Evolutionary conservation across 2,797 vertebrate species (phyloP), one percentile per base, ranked within the genome.

Genomic region (Echeneis naucrates): DNA sequence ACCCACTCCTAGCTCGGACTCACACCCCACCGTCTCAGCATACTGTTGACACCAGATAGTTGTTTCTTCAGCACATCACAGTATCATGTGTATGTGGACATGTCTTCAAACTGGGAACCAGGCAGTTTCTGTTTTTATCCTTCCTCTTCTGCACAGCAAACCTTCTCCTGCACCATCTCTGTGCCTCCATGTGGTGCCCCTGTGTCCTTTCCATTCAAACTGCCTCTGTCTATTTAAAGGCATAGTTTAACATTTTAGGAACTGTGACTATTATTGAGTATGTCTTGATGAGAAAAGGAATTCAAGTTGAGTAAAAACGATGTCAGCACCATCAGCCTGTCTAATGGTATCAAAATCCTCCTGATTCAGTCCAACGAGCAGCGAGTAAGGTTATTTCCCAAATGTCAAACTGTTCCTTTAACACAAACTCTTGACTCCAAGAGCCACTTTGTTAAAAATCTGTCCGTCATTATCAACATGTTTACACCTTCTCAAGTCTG

Each of bases 181-280:
- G 37, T 21, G 4, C 69, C 80, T 81, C 65, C 17, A 42, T 68
- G 72, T 82, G 75, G 14, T 77, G 58, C 58, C 82, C 75, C 78
- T 75, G 53, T 62, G 73, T 70, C 70, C 58, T 65, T 72, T 66
- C 78, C 52, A 33, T 53, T 53, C 52, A 40, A 47, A 44, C 40
- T 64, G 52, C 4, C 62, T 21, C 13, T 8, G 12, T 58, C 44
- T 42, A 24, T 61, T 62, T 19, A 3, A 30, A 72, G 33, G 47
- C 53, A 47, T 35, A 33, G 1, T 65, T 69, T 19, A 10, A 17
- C 52, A 58, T 67, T 60, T 73, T 23, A 42, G 67, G 33, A 40
- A 66, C 9, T 48, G 3, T 21, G 3, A n/a, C n/a, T n/a, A n/a
- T n/a, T n/a, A n/a, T n/a, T n/a, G n/a, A n/a, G n/a, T n/a, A n/a